These are phyloP conservation scores for Trinectes maculatus DNA, from an alignment of 2,113 vertebrate species.

Conservation along the genomic window DNA sequence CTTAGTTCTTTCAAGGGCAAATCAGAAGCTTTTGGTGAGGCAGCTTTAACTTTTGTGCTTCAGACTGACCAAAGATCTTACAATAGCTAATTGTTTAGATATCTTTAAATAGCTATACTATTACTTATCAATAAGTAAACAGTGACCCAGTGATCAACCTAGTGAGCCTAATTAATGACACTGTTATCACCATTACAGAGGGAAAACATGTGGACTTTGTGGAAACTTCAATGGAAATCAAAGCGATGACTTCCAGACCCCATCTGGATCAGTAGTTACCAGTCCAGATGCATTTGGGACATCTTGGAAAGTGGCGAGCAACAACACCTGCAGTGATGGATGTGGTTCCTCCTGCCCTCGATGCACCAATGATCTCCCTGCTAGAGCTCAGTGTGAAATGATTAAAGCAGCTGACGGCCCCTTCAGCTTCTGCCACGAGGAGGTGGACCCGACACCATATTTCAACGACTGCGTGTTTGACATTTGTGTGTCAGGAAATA, in stretches of 20 bases:
- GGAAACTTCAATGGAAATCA: slow-evolving; percentile 75
- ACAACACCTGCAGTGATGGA: slow-evolving; percentile 46
- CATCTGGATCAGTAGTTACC: slow-evolving; percentile 33
- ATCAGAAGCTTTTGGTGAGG: too few relatives aligned
- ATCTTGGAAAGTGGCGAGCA: slow-evolving; percentile 59
- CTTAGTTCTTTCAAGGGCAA: too few relatives aligned
- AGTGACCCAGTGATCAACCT: too few relatives aligned
- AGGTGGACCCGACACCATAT: slow-evolving; percentile 58
- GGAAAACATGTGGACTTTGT: slow-evolving; percentile 70
- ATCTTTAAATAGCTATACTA: too few relatives aligned
- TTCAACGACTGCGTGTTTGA: slow-evolving; percentile 71
- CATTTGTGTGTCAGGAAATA: slow-evolving; percentile 58
- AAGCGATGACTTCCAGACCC: slow-evolving; percentile 63
- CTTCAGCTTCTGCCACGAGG: slow-evolving; percentile 62
- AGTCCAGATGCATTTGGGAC: slow-evolving; percentile 44
- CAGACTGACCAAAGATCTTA: too few relatives aligned
- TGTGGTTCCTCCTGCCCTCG: slow-evolving; percentile 42
- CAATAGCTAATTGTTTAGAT: too few relatives aligned
- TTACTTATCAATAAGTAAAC: too few relatives aligned
- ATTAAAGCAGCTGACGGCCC: slow-evolving; percentile 57
- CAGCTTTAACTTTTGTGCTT: too few relatives aligned
- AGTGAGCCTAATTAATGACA: neutral
- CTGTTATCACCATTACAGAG: slow-evolving; percentile 23
- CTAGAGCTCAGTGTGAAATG: slow-evolving; percentile 59
- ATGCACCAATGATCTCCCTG: slow-evolving; percentile 36